Conservation (phyloP, 2,113 vertebrate genomes). For the Mustela nigripes region DNA sequence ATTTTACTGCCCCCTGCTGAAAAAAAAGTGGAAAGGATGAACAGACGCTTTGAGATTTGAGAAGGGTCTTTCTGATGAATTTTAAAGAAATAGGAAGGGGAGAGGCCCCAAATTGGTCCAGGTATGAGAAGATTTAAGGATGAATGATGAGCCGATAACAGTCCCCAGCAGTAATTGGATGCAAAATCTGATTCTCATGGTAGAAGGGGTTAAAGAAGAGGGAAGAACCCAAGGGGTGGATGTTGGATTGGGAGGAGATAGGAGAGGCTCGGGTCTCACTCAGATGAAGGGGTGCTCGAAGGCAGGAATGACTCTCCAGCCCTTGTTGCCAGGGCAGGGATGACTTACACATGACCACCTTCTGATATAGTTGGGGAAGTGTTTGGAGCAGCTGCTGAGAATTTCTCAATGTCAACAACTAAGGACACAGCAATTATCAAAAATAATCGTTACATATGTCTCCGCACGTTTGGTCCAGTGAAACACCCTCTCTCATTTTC, state of each 20-base stretch:
- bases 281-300: not conserved
- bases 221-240: not conserved
- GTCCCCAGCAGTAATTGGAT: not conserved
- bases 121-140: not conserved
- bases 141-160: not conserved
- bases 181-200: not conserved
- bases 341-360: not conserved
- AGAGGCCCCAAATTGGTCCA: not conserved
- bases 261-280: not conserved
- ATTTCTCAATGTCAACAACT: not conserved
- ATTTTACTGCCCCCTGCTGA: not conserved
- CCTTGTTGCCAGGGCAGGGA: not conserved
- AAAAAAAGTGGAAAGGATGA: not conserved
- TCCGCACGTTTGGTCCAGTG: not conserved
- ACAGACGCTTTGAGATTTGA: not conserved
- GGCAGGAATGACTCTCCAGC: not conserved
- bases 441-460: not conserved
- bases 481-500: not conserved
- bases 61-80: not conserved
- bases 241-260: not conserved
- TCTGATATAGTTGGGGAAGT: not conserved
- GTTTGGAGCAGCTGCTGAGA: not conserved
- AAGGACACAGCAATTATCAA: not conserved
- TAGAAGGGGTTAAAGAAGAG: not conserved
- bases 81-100: not conserved